Conservation (phyloP, 2,113 vertebrate genomes). For the Oryzias curvinotus region DNA sequence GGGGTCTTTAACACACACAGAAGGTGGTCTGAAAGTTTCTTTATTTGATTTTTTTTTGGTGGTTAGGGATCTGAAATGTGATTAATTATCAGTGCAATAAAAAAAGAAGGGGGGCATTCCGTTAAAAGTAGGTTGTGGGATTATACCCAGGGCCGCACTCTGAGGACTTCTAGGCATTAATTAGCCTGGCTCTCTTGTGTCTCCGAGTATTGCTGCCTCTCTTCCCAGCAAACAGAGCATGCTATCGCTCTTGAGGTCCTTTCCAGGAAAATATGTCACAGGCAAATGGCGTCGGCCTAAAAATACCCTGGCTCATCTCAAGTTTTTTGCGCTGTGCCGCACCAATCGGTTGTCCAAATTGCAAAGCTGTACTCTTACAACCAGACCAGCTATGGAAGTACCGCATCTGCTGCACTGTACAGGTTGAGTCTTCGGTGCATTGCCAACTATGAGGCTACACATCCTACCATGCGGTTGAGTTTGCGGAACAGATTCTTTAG, state of each 20-base stretch:
- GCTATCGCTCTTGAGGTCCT: conserved; percentile 61
- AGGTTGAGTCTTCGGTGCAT: too few species aligned
- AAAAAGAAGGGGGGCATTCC: conserved; percentile 19
- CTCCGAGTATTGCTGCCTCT: conserved; percentile 54
- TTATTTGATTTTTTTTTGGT: conserved; percentile 15
- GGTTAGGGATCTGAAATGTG: conserved; percentile 58
- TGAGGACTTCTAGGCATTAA: conserved; percentile 58
- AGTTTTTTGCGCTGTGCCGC: conserved; percentile 9
- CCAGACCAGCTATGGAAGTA: too few species aligned
- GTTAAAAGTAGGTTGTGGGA: conserved; percentile 61
- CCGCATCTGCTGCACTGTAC: too few species aligned
- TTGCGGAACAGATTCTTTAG: conserved; percentile 31
- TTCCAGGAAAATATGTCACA: conserved; percentile 61
- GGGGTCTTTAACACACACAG: too few species aligned
- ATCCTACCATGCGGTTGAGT: background rate
- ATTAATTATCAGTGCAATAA: conserved; percentile 60
- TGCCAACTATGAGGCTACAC: background rate
- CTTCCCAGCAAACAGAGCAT: conserved; percentile 39
- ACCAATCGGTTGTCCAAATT: too few species aligned
- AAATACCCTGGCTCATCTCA: conserved; percentile 52
- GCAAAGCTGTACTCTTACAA: too few species aligned
- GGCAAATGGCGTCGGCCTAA: conserved; percentile 56
- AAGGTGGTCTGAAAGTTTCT: too few species aligned
- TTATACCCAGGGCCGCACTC: conserved; percentile 51
- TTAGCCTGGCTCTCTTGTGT: conserved; percentile 59